Evolutionary conservation across 2,797 vertebrate species (phyloP).

Genomic region (Gadopsis marmoratus): DNA sequence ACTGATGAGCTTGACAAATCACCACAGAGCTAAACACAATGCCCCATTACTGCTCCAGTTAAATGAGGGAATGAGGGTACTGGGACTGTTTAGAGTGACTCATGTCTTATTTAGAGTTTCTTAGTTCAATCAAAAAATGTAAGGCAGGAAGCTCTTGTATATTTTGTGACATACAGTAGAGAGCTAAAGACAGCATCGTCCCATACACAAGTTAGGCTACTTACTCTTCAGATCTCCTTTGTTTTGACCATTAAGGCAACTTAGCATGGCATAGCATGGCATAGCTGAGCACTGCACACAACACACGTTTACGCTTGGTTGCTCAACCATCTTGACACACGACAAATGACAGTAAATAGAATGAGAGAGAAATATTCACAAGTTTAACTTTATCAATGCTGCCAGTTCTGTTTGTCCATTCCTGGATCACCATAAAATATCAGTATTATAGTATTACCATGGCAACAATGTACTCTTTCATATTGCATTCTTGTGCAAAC

Average conservation of each 20-base stretch:
- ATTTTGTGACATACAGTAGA: neutral
- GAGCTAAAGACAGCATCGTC: neutral
- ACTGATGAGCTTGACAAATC: slow-evolving; percentile 61
- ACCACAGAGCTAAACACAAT: slow-evolving; percentile 57
- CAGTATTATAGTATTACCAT: slow-evolving; percentile 6
- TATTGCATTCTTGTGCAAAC: neutral
- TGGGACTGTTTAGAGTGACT: slow-evolving; percentile 34
- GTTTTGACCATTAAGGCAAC: neutral
- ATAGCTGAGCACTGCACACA: neutral
- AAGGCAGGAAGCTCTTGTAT: neutral
- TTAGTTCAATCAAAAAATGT: neutral
- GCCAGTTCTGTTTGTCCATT: neutral
- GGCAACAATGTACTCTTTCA: slow-evolving; percentile 23
- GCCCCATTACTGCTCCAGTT: slow-evolving; percentile 39
- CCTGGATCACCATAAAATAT: neutral
- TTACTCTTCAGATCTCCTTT: slow-evolving; percentile 4
- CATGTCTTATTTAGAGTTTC: slow-evolving; percentile 12
- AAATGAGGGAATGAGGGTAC: slow-evolving; percentile 48
- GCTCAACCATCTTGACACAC: neutral
- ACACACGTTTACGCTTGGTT: neutral
- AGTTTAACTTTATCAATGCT: neutral
- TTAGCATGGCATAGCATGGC: neutral
- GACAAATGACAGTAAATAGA: neutral
- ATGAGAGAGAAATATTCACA: neutral
- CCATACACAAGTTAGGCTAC: neutral